Conservation (phyloP, 1,140 invertebrate species). For the Drosophila simulans region DNA sequence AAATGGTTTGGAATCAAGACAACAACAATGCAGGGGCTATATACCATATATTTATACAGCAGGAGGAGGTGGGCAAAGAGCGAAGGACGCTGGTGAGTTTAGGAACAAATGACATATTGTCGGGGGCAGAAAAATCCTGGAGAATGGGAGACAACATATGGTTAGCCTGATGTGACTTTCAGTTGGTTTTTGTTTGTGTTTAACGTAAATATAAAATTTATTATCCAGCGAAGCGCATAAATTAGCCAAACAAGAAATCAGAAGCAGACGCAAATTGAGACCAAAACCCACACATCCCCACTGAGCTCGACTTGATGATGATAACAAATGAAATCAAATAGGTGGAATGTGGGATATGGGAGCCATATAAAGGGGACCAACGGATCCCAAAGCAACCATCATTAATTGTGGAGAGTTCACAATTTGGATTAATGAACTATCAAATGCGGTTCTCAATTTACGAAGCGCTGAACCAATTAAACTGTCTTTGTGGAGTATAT, state of each 20-base stretch:
- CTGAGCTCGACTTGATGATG: constrained; percentile 53
- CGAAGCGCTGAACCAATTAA: not conserved
- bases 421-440: constrained; percentile 31
- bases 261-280: constrained; percentile 55
- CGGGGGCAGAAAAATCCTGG: constrained; percentile 42
- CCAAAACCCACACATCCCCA: constrained; percentile 4
- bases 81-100: constrained; percentile 63
- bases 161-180: constrained; percentile 27
- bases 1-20: constrained; percentile 77
- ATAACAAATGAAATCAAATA: constrained; percentile 74
- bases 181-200: constrained; percentile 58
- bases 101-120: constrained; percentile 81
- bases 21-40: constrained; percentile 58
- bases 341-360: constrained; percentile 51
- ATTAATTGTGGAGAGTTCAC: constrained; percentile 43
- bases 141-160: constrained; percentile 24
- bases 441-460: constrained; percentile 11
- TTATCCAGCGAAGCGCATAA: constrained; percentile 74
- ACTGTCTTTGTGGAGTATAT: not conserved
- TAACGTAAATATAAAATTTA: constrained; percentile 82
- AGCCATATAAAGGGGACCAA: not conserved
- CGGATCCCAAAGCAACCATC: constrained; percentile 3
- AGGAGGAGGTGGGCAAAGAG: constrained; percentile 14
- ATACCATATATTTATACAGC: constrained; percentile 59
- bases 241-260: constrained; percentile 71